Evolutionary conservation across 1,140 invertebrate species (phyloP).

Genomic region (Euschistus heros): DNA sequence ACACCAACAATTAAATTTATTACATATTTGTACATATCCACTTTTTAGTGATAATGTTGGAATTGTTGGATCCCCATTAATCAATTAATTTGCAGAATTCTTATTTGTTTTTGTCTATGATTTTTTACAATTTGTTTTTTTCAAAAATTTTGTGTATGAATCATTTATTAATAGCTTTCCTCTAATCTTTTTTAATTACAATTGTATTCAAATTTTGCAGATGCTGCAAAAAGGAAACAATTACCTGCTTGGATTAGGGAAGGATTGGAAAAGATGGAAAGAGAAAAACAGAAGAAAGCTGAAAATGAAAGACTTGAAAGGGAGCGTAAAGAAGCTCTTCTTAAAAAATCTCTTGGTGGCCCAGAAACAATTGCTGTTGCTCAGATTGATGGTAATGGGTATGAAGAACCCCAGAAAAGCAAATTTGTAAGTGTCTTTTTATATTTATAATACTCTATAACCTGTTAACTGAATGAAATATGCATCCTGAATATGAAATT

Average conservation of each 20-base stretch:
- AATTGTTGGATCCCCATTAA: too few species aligned
- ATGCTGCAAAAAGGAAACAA: constrained; percentile 80
- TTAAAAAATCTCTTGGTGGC: constrained; percentile 32
- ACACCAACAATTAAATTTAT: too few species aligned
- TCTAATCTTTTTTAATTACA: too few species aligned
- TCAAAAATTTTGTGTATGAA: neutral
- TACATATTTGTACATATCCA: too few species aligned
- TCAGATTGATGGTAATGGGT: constrained; percentile 2
- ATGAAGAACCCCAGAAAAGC: constrained; percentile 56
- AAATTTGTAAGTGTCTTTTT: constrained; percentile 61
- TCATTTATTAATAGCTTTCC: too few species aligned
- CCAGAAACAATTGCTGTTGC: neutral
- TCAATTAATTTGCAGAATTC: too few species aligned
- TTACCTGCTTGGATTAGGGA: constrained; percentile 93
- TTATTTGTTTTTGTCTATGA: neutral
- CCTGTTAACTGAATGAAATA: too few species aligned
- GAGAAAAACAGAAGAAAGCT: constrained; percentile 81
- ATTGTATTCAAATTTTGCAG: constrained; percentile 38
- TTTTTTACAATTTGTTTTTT: neutral
- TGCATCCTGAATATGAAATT: too few species aligned
- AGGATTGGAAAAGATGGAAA: constrained; percentile 94
- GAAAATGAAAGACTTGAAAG: constrained; percentile 62
- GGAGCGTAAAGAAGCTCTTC: constrained; percentile 48
- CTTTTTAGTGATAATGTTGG: too few species aligned
- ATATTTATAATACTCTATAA: constrained; percentile 4